phyloP scores from a whole-genome alignment of 2,113 vertebrate genomes.

The Tylochromis polylepis region DNA sequence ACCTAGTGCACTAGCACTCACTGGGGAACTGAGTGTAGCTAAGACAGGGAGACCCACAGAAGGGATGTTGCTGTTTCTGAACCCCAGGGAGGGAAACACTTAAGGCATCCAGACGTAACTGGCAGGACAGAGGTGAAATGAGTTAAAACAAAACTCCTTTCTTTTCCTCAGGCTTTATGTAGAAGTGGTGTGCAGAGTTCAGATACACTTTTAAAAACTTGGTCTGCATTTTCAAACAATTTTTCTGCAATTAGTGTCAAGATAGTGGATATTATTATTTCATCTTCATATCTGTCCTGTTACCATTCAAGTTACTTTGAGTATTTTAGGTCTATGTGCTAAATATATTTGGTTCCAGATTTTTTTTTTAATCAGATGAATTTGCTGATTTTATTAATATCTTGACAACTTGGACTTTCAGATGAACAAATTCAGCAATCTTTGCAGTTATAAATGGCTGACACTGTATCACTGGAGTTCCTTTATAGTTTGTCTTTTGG shows the following conservation, averaged over 20 bases:
- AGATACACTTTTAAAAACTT: not conserved
- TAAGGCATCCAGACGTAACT: not conserved
- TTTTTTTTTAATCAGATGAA: not conserved
- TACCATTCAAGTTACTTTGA: not conserved
- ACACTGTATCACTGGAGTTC: not conserved
- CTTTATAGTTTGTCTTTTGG: not conserved
- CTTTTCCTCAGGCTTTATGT: not conserved
- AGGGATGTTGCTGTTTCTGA: slow-evolving; percentile 9
- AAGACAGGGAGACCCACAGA: slow-evolving; percentile 29
- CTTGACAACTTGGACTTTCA: not conserved
- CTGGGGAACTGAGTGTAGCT: slow-evolving; percentile 36
- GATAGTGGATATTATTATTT: not conserved
- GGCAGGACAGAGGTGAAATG: not conserved
- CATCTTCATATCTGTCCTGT: not conserved
- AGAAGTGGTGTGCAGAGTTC: not conserved
- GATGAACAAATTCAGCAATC: not conserved
- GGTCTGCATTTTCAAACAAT: not conserved
- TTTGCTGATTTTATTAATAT: not conserved
- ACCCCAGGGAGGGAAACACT: slow-evolving; percentile 8
- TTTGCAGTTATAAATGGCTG: not conserved
- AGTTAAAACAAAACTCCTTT: not conserved
- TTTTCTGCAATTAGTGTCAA: not conserved
- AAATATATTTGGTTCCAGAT: not conserved
- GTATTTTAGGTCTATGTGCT: not conserved
- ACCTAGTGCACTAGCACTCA: slow-evolving; percentile 45